Percentiles rank a stretch among this genome's conserved stretches.
phyloP scores from a whole-genome alignment of 2,797 vertebrate genomes.

The Cirrhinus molitorella region DNA sequence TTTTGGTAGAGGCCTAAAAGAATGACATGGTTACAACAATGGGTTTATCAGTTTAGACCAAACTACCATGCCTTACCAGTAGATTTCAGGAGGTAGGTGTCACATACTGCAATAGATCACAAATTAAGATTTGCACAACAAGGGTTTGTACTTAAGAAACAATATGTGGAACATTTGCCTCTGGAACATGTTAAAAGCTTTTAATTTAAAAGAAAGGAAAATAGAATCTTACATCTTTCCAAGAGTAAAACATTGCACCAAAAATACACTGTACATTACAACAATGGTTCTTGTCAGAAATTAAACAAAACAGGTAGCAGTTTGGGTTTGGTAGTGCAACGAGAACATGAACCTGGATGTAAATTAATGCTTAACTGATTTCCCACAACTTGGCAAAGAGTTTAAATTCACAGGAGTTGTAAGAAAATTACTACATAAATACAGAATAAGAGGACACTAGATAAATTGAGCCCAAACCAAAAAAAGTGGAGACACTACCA shows the following conservation, averaged over 20 bases:
- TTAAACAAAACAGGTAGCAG: slow-evolving; percentile 9
- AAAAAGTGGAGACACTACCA: neutral
- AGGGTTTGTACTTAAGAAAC: slow-evolving; percentile 31
- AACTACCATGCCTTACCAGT: slow-evolving; percentile 35
- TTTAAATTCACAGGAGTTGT: slow-evolving; percentile 24
- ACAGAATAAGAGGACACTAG: neutral
- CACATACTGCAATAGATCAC: slow-evolving; percentile 41
- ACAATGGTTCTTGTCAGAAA: slow-evolving; percentile 36
- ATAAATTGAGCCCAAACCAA: neutral
- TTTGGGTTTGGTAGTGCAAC: slow-evolving; percentile 57
- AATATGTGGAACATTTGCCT: slow-evolving; percentile 46
- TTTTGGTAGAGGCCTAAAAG: neutral
- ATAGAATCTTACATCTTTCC: slow-evolving; percentile 4
- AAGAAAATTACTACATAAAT: neutral
- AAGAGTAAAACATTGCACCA: slow-evolving; percentile 52
- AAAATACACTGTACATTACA: slow-evolving; percentile 30
- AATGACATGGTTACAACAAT: neutral
- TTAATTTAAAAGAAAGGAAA: slow-evolving; percentile 43
- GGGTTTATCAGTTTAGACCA: neutral
- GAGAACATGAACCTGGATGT: slow-evolving; percentile 31
- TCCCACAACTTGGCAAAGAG: slow-evolving; percentile 34
- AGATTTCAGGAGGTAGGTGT: slow-evolving; percentile 56
- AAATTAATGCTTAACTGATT: slow-evolving; percentile 53
- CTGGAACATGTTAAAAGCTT: slow-evolving; percentile 49
- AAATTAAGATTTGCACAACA: slow-evolving; percentile 8